These are phyloP conservation scores for Apistogramma diplotaenia DNA, from an alignment of 2,113 vertebrate species.

Conservation along the genomic window DNA sequence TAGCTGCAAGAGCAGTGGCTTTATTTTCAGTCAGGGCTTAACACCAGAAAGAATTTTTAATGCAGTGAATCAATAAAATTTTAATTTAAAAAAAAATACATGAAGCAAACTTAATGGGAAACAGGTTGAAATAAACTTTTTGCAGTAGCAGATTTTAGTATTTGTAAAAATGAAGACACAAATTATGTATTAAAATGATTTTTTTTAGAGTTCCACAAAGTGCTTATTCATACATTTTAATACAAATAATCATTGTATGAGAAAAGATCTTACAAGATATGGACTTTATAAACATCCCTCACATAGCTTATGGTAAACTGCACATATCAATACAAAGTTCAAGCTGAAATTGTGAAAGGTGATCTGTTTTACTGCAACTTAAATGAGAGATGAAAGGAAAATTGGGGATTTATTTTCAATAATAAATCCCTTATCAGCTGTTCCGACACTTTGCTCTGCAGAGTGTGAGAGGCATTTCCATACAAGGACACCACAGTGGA, in stretches of 20 bases:
- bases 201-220: not conserved
- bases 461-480: constrained; percentile 35
- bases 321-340: not conserved
- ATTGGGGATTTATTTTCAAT: constrained; percentile 50
- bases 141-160: not conserved
- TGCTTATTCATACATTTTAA: not conserved
- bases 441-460: not conserved
- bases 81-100: not conserved
- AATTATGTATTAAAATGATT: not conserved
- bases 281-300: not conserved
- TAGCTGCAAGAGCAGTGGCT: not conserved
- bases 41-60: not conserved
- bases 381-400: constrained; percentile 33
- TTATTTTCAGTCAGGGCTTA: not conserved
- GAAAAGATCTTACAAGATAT: not conserved
- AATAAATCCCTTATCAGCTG: constrained; percentile 50
- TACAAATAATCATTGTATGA: not conserved
- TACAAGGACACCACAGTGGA: constrained; percentile 63
- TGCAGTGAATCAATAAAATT: not conserved
- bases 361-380: constrained; percentile 45
- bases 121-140: not conserved
- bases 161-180: not conserved
- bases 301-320: not conserved
- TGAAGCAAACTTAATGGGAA: not conserved
- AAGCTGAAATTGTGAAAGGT: constrained; percentile 3